phyloP scores from a whole-genome alignment of 2,888 invertebrate genomes.

The Callyntrura sp. region DNA sequence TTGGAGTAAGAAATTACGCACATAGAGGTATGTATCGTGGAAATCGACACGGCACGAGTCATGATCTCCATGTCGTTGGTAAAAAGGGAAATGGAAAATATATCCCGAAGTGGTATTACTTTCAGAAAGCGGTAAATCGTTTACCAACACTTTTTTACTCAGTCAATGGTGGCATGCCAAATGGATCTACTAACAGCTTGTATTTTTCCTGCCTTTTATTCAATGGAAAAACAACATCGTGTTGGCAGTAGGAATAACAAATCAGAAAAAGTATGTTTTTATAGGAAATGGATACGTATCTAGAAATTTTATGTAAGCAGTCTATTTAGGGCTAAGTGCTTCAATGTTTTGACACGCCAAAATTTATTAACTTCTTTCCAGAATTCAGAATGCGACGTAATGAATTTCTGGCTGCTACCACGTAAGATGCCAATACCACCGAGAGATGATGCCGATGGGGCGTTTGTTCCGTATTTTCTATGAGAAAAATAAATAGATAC shows the following conservation, averaged over 20 bases:
- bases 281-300: constrained; percentile 65
- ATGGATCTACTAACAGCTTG: constrained; percentile 52
- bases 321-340: constrained; percentile 62
- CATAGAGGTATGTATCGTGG: not conserved
- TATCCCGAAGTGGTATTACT: constrained; percentile 59
- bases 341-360: constrained; percentile 58
- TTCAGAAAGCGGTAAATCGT: constrained; percentile 74
- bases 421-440: not conserved
- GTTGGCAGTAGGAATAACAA: constrained; percentile 69
- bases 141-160: constrained; percentile 61
- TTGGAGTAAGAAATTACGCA: not conserved
- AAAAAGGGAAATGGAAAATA: constrained; percentile 18
- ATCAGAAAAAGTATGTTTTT: constrained; percentile 65
- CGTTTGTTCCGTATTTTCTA: not conserved
- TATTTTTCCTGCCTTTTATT: constrained; percentile 44
- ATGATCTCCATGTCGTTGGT: not conserved
- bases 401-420: constrained; percentile 5
- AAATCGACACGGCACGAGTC: constrained; percentile 65
- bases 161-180: constrained; percentile 56
- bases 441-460: not conserved
- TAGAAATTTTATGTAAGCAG: constrained; percentile 48
- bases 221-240: constrained; percentile 68
- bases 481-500: not conserved
- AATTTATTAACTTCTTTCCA: constrained; percentile 60
- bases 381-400: constrained; percentile 32